A percentile compares a stretch with the other conserved stretches of the same genome.
These are phyloP conservation scores for Scaptomyza cyrtandrae DNA, from an alignment of 2,888 invertebrate genomes.

Conservation along the genomic window DNA sequence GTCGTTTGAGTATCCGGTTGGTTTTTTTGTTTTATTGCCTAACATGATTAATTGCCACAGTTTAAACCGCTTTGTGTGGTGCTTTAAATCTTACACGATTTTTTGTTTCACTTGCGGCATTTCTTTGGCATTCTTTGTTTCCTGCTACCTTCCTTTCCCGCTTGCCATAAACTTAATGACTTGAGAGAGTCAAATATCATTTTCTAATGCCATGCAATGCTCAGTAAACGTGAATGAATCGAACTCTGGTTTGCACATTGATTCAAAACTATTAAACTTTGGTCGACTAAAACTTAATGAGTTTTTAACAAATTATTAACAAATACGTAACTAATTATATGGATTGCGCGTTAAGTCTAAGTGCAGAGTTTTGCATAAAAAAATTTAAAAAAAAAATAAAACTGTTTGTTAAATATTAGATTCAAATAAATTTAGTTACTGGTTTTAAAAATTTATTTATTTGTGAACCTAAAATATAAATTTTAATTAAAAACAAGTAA, in stretches of 20 bases:
- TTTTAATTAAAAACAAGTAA: too few relatives aligned
- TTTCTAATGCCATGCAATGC: slow-evolving; percentile 37
- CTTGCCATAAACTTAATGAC: slow-evolving; percentile 40
- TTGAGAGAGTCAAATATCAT: slow-evolving; percentile 15
- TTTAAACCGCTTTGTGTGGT: slow-evolving; percentile 19
- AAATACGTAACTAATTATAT: too few relatives aligned
- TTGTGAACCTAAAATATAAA: too few relatives aligned
- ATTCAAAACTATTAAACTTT: neutral
- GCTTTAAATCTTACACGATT: neutral
- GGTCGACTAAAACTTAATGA: neutral
- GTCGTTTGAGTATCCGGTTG: slow-evolving; percentile 28
- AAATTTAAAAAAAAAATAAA: too few relatives aligned
- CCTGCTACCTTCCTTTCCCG: neutral
- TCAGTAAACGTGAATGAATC: slow-evolving; percentile 34
- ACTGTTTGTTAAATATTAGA: too few relatives aligned
- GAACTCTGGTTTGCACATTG: slow-evolving; percentile 9
- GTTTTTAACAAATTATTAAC: neutral
- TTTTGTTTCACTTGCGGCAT: slow-evolving; percentile 9
- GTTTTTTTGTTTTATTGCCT: slow-evolving; percentile 16
- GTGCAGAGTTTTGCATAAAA: too few relatives aligned
- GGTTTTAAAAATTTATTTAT: too few relatives aligned
- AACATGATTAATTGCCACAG: slow-evolving; percentile 40
- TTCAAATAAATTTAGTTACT: too few relatives aligned
- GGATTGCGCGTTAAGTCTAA: too few relatives aligned
- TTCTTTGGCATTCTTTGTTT: slow-evolving; percentile 2